Conservation (phyloP, 2,888 invertebrate species). For the Enoplolaimus lenunculus region DNA sequence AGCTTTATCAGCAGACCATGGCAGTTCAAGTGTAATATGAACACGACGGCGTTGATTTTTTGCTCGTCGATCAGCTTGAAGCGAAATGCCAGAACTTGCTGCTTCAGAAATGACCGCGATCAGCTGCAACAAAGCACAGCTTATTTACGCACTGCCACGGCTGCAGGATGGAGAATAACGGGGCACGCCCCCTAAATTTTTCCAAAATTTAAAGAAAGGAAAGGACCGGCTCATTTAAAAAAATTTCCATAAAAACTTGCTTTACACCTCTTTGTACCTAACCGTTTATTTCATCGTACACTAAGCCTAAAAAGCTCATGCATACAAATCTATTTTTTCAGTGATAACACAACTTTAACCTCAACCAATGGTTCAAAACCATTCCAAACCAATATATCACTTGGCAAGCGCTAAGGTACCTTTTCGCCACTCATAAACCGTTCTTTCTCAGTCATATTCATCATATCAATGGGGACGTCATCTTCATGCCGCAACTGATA, state of each 20-base stretch:
- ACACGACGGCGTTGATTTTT: slow-evolving; percentile 82
- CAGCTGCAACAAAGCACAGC: slow-evolving; percentile 47
- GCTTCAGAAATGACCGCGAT: slow-evolving; percentile 99
- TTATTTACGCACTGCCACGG: too few relatives aligned
- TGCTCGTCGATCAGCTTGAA: slow-evolving; percentile 86
- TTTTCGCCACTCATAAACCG: slow-evolving; percentile 96
- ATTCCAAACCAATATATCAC: slow-evolving; percentile 20
- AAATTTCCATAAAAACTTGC: too few relatives aligned
- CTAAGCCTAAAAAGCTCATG: background rate
- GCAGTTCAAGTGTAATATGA: slow-evolving; percentile 91
- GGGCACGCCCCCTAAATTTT: too few relatives aligned
- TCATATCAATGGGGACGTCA: slow-evolving; percentile 86
- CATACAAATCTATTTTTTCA: background rate
- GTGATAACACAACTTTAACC: too few relatives aligned
- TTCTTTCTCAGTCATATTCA: slow-evolving; percentile 71
- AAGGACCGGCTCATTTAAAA: too few relatives aligned
- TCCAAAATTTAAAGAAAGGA: too few relatives aligned
- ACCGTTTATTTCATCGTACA: too few relatives aligned
- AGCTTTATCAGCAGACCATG: slow-evolving; percentile 97
- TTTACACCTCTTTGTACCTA: too few relatives aligned
- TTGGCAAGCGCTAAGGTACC: too few relatives aligned
- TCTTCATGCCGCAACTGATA: slow-evolving; percentile 57
- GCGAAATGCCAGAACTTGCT: slow-evolving; percentile 87
- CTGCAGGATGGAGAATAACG: too few relatives aligned
- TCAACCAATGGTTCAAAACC: too few relatives aligned